phyloP scores from a whole-genome alignment of 1,140 invertebrate genomes.

The Achatina immaculata region DNA sequence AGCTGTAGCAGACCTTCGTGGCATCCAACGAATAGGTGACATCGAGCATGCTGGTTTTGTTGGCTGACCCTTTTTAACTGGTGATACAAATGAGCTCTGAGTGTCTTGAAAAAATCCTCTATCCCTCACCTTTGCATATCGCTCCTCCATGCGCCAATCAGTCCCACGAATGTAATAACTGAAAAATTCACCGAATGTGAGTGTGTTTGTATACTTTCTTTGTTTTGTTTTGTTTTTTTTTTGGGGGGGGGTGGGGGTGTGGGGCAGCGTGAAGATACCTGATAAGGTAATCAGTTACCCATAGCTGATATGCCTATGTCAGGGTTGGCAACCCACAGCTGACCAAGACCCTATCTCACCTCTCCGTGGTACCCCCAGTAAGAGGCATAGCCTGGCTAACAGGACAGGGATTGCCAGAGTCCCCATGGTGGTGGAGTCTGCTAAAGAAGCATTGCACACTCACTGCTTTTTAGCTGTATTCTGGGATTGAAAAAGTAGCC shows the following conservation, averaged over 20 bases:
- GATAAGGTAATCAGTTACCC: neutral
- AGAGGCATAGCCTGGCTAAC: too few species aligned
- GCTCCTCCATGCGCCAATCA: neutral
- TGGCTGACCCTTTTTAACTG: constrained; percentile 14
- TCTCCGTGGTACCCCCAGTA: too few species aligned
- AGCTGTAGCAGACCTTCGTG: neutral
- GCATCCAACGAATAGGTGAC: neutral
- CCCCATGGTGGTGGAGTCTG: too few species aligned
- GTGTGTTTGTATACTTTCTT: neutral
- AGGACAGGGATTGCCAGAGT: too few species aligned
- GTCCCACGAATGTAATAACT: constrained; percentile 7
- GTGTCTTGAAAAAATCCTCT: constrained; percentile 20
- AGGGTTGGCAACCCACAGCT: too few species aligned
- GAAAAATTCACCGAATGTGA: neutral
- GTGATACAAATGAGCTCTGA: constrained; percentile 18
- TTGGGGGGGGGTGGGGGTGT: too few species aligned
- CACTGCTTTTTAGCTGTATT: too few species aligned
- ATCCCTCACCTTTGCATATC: constrained; percentile 10
- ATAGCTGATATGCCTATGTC: neutral
- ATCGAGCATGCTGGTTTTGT: neutral
- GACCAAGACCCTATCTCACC: too few species aligned
- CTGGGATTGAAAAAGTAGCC: too few species aligned
- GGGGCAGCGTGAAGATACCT: neutral
- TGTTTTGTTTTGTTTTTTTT: too few species aligned
- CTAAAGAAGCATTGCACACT: too few species aligned